Evolutionary conservation across 2,113 vertebrate genomes (phyloP), one percentile per base, ranked within the genome.

Genomic region (Marmota flaviventris): DNA sequence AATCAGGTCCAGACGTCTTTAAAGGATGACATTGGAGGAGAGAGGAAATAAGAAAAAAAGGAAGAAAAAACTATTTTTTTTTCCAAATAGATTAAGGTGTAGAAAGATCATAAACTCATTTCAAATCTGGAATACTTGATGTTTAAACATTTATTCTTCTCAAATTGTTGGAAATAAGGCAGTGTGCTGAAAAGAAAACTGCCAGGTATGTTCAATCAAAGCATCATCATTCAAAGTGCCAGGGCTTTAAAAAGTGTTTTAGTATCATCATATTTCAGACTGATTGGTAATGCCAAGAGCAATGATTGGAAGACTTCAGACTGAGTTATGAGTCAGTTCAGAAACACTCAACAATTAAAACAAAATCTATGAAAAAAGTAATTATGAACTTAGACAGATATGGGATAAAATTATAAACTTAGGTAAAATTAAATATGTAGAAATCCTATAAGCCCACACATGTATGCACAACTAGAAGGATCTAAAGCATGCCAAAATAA

Each of bases 281-380:
- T 76, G 79, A 79, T 77, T 76, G 65, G 4, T 69, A 76, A 90
- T 73, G 85, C 69, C 82, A 94, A 37, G 61, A 82, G 32, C 65
- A 88, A 29, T 88, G 75, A 75, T n/a, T 65, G 56, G 45, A 84
- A 90, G 25, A 94, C 25, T 51, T 79, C 56, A 95, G 65, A 91
- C 29, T 93, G 82, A 97, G 93, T 72, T 78, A 89, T 53, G 75
- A 89, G 25, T 90, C 56, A 45, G 20, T 78, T 89, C 70, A 84
- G 93, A 93, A 88, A 89, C 9, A 37, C 16, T 77, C 1, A 29
- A 70, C 2, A 4, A 61, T 92, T 69, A 79, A 29, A 82, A 94
- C 13, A 79, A 63, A 94, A 83, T 42, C 14, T 56, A 37, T 24
- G 82, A 94, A 84, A 95, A 95, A 91, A 56, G 4, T 39, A 34